Evolutionary conservation across 2,113 vertebrate genomes (phyloP), one percentile per base, ranked within the genome.

Genomic region (Alouatta palliata): DNA sequence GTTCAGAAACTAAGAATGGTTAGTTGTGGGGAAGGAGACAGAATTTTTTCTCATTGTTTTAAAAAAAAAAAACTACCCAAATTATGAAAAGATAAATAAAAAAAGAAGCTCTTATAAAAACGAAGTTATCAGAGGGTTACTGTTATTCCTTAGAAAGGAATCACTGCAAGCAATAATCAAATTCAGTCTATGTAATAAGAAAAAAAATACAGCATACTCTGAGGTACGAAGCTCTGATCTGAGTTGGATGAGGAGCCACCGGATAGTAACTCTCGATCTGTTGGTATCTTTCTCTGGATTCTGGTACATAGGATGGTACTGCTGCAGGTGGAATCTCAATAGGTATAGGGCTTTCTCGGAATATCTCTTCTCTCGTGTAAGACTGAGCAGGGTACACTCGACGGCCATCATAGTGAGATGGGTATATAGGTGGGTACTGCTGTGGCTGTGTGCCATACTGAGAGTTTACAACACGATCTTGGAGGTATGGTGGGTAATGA

Each of bases 291-390:
- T 99, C 99, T 97, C 99, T 98, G 97, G 98, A 64, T 91, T 99
- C 99, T 0, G 99, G 98, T 54, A 99, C 98, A 54, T 99, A 99
- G 20, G 99, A 98, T 4, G 99, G 99, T 45, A 99, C 98, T 6
- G 99, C 96, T 12, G 98, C 96, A 19, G 98, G 99, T 1, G 99
- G 99, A 87, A 99, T 99, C 40, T 99, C 99, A 54, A 99, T 98
- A n/a, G 99, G 99, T 12, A 99, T 99, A 0, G 99, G 99, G 97
- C 99, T 99, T 97, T 99, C 99, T 79, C 99, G 98, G 76, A 99
- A 99, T 40, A 99, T 97, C 52, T 99, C 99, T 16, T 99, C 99
- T 75, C 99, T 99, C 0, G 99, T 97, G 43, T 99, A 99, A 25
- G 99, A 98, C 17, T 98, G 98, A 27, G 99, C 98, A 2, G 99